A percentile compares a stretch with the other conserved stretches of the same genome.
These are phyloP conservation scores for Eurytoma californica DNA, from an alignment of 2,888 invertebrate genomes.

Conservation along the genomic window DNA sequence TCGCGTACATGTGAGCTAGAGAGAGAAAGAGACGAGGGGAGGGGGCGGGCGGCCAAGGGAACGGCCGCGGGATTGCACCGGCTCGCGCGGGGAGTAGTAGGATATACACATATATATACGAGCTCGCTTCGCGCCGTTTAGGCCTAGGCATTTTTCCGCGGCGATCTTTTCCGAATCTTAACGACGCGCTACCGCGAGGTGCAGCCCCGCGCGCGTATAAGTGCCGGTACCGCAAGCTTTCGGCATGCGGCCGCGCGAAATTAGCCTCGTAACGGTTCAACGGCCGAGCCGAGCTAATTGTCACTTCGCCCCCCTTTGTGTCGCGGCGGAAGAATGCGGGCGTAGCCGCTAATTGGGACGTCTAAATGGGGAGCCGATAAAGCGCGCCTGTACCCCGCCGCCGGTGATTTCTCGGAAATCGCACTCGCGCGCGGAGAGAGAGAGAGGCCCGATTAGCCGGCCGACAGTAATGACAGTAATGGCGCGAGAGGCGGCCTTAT, in stretches of 20 bases:
- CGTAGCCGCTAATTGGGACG: slow-evolving; percentile 23
- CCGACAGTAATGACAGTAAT: slow-evolving; percentile 41
- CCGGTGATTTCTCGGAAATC: slow-evolving; percentile 20
- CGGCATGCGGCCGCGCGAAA: not conserved
- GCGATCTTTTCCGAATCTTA: slow-evolving; percentile 47
- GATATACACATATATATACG: too few species aligned
- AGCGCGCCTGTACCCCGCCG: not conserved
- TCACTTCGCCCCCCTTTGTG: slow-evolving; percentile 1
- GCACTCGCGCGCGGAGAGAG: not conserved
- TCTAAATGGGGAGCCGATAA: slow-evolving; percentile 25
- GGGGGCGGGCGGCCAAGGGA: slow-evolving; percentile 39
- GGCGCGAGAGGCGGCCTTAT: slow-evolving; percentile 27
- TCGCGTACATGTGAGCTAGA: slow-evolving; percentile 60
- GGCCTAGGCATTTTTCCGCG: slow-evolving; percentile 17
- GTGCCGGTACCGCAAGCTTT: not conserved
- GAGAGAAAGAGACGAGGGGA: slow-evolving; percentile 24
- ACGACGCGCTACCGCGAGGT: slow-evolving; percentile 28
- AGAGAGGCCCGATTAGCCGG: slow-evolving; percentile 28
- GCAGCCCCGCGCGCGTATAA: not conserved
- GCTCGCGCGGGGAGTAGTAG: not conserved
- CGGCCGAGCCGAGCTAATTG: slow-evolving; percentile 11
- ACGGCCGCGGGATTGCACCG: not conserved
- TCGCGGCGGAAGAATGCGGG: not conserved
- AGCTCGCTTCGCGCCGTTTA: slow-evolving; percentile 14
- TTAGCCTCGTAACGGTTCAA: slow-evolving; percentile 8